A percentile compares a stretch with the other conserved stretches of the same genome.
Evolutionary conservation across 2,888 invertebrate species (phyloP).

Genomic region (Xiphydria camelus): DNA sequence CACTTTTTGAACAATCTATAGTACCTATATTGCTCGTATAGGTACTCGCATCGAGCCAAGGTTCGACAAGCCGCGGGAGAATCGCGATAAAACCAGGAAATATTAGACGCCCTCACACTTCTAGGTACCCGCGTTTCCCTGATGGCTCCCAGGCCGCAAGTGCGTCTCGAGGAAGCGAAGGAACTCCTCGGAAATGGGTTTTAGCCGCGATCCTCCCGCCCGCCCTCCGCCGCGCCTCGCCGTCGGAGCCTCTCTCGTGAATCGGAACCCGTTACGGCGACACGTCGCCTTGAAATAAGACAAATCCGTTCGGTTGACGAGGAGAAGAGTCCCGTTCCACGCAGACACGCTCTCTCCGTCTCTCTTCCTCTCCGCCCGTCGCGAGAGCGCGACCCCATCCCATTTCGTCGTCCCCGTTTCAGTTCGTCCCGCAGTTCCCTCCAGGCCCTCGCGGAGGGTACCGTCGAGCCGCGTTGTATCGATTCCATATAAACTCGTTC

Average conservation of each 20-base stretch:
- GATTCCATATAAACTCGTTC: constrained; percentile 26
- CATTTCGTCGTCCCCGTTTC: constrained; percentile 4
- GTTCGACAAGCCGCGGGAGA: no score
- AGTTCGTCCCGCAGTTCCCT: constrained; percentile 6
- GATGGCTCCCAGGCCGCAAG: no score
- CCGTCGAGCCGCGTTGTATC: constrained; percentile 11
- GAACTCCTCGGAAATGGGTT: background rate
- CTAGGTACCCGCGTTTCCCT: no score
- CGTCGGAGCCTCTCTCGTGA: constrained; percentile 7
- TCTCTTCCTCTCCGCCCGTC: constrained; percentile 15
- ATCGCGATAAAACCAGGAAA: no score
- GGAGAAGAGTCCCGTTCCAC: constrained; percentile 6
- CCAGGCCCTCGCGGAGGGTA: background rate
- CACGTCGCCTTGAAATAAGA: constrained; percentile 16
- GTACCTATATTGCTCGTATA: no score
- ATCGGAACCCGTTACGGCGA: constrained; percentile 17
- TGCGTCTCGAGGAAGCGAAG: no score
- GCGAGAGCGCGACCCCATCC: no score
- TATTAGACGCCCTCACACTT: no score
- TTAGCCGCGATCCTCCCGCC: no score
- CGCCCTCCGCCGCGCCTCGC: no score
- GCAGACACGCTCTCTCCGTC: constrained; percentile 11
- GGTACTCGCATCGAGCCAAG: no score
- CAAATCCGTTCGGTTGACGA: constrained; percentile 18
- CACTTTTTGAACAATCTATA: no score